Percentiles rank a stretch among this genome's conserved stretches.
Conservation (phyloP, 2,888 invertebrate genomes). For the Gryllus longicercus region DNA sequence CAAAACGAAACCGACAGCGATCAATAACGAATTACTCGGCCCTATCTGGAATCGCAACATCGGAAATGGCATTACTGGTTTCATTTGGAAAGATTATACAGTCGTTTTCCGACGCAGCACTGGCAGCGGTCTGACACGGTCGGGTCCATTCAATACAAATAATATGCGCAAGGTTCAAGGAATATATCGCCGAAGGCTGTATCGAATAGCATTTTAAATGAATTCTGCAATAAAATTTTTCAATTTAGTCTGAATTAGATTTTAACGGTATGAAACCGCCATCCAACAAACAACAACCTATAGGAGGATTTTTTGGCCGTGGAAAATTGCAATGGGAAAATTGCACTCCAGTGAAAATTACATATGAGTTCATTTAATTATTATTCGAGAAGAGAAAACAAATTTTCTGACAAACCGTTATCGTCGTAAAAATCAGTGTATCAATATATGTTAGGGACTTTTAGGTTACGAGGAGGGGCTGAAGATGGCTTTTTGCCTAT, state of each 20-base stretch:
- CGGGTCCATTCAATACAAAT: background rate
- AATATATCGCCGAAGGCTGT: background rate
- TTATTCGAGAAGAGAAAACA: too few relatives aligned
- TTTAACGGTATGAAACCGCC: too few relatives aligned
- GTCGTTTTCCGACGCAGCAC: background rate
- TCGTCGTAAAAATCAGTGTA: too few relatives aligned
- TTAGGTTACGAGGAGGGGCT: too few relatives aligned
- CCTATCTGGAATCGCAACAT: background rate
- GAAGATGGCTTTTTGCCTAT: too few relatives aligned
- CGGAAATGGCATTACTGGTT: background rate
- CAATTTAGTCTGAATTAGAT: background rate
- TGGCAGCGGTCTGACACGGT: background rate
- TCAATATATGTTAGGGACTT: too few relatives aligned
- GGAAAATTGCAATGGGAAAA: too few relatives aligned
- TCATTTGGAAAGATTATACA: background rate
- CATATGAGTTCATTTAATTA: too few relatives aligned
- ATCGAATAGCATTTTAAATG: background rate
- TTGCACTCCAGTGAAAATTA: too few relatives aligned
- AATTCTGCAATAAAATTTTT: background rate
- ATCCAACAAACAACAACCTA: too few relatives aligned
- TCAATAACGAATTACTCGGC: background rate
- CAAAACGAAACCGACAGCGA: background rate
- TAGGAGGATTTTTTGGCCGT: too few relatives aligned
- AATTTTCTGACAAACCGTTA: too few relatives aligned
- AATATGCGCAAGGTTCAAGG: background rate